phyloP scores from a whole-genome alignment of 2,113 vertebrate species.

The Esox niger region DNA sequence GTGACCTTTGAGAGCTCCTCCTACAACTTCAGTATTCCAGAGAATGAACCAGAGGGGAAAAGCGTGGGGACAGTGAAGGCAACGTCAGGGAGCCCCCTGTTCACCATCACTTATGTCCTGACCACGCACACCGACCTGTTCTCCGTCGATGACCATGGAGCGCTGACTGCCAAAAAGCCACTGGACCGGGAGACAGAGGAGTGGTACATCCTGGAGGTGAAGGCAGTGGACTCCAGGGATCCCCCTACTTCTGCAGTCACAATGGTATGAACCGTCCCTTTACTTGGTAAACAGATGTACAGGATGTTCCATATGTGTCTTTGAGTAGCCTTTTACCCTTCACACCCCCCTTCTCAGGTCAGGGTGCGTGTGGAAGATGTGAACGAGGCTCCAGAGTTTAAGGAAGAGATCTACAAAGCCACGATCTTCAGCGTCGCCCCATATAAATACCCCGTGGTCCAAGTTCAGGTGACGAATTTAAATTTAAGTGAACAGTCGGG shows the following conservation, averaged over 20 bases:
- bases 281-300: background rate
- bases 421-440: constrained; percentile 66
- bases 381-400: constrained; percentile 71
- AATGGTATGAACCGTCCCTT: constrained; percentile 53
- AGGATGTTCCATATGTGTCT: background rate
- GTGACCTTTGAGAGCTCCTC: constrained; percentile 64
- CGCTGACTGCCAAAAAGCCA: constrained; percentile 33
- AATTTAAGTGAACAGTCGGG: background rate
- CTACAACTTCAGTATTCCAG: constrained; percentile 72
- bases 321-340: background rate
- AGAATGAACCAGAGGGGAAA: constrained; percentile 47
- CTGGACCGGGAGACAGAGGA: constrained; percentile 72
- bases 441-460: constrained; percentile 61
- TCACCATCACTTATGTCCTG: constrained; percentile 61
- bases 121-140: constrained; percentile 66
- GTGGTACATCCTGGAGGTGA: constrained; percentile 66
- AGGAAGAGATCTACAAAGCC: constrained; percentile 42
- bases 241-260: constrained; percentile 67
- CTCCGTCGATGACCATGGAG: constrained; percentile 58
- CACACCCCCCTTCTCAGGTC: constrained; percentile 43
- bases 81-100: constrained; percentile 47
- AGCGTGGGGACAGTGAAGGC: constrained; percentile 66
- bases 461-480: constrained; percentile 65
- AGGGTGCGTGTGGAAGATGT: constrained; percentile 61
- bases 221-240: constrained; percentile 67